Percentiles rank a stretch among this genome's conserved stretches.
phyloP scores from a whole-genome alignment of 1,140 invertebrate species.

The Magallana angulata region DNA sequence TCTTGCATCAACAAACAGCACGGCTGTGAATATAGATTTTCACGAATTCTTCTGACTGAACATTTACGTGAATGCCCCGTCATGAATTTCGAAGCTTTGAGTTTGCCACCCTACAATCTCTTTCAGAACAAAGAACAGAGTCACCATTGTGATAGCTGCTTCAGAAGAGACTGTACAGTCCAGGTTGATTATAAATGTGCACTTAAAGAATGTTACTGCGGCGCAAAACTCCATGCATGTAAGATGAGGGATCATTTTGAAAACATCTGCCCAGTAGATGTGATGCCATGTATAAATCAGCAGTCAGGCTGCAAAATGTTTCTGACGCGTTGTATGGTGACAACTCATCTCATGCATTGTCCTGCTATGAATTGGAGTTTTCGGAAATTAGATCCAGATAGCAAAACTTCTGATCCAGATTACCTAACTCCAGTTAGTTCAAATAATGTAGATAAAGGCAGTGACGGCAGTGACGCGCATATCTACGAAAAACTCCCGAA shows the following conservation, averaged over 20 bases:
- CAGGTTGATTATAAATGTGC: not conserved
- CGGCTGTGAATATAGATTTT: not conserved
- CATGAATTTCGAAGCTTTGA: slow-evolving; percentile 15
- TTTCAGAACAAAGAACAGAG: slow-evolving; percentile 1
- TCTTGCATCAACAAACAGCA: slow-evolving; percentile 2
- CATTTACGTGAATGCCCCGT: slow-evolving; percentile 11
- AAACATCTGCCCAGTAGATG: not conserved
- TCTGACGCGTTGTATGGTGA: not conserved
- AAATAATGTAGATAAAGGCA: not conserved
- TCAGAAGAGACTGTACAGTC: not conserved
- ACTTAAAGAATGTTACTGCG: not conserved
- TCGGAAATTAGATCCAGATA: not conserved
- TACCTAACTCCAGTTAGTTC: not conserved
- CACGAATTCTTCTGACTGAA: slow-evolving; percentile 11
- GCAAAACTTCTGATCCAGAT: not conserved
- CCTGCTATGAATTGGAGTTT: not conserved
- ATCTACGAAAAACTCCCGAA: not conserved
- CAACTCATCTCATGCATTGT: slow-evolving; percentile 12
- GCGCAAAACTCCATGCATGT: not conserved
- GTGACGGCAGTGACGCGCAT: not conserved
- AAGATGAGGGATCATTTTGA: not conserved
- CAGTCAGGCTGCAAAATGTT: not conserved
- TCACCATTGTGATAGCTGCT: slow-evolving; percentile 18
- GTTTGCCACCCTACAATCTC: not conserved
- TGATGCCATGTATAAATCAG: slow-evolving; percentile 1